phyloP scores from a whole-genome alignment of 1,140 invertebrate genomes.

The Drosophila kanapiae region DNA sequence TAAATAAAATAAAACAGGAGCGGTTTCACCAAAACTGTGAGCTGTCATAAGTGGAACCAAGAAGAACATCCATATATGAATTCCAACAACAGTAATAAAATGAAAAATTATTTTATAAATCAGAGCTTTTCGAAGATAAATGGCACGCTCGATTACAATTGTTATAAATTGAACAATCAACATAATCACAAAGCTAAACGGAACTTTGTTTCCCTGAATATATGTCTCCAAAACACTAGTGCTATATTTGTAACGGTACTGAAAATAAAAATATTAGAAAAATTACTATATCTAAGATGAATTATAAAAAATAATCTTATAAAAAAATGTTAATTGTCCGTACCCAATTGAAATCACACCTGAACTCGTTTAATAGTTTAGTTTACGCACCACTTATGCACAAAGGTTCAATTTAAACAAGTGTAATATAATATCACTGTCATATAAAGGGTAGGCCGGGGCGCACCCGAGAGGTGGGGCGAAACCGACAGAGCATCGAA shows the following conservation, averaged over 20 bases:
- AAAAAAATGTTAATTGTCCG: too few relatives aligned
- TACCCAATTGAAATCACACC: too few relatives aligned
- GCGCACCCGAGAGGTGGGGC: too few relatives aligned
- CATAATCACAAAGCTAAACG: conserved; percentile 97
- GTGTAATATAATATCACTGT: too few relatives aligned
- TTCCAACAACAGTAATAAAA: conserved; percentile 93
- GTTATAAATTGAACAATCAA: conserved; percentile 95
- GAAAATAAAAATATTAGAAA: conserved; percentile 42
- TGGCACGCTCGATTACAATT: conserved; percentile 97
- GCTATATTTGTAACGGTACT: conserved; percentile 93
- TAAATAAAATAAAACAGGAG: conserved; percentile 98
- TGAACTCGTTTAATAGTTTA: too few relatives aligned
- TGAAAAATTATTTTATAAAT: conserved; percentile 97
- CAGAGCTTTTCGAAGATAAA: conserved; percentile 97
- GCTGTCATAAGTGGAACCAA: conserved; percentile 96
- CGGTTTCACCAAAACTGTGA: conserved; percentile 93
- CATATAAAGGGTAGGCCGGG: too few relatives aligned
- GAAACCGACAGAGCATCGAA: too few relatives aligned
- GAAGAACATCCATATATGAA: conserved; percentile 99
- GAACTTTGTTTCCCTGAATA: conserved; percentile 96
- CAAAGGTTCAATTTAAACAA: too few relatives aligned
- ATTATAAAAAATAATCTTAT: too few relatives aligned
- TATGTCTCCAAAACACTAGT: conserved; percentile 90
- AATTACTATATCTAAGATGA: too few relatives aligned
- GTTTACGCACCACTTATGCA: too few relatives aligned